Conservation (phyloP, 1,140 invertebrate genomes). For the Lordiphosa clarofinis region DNA sequence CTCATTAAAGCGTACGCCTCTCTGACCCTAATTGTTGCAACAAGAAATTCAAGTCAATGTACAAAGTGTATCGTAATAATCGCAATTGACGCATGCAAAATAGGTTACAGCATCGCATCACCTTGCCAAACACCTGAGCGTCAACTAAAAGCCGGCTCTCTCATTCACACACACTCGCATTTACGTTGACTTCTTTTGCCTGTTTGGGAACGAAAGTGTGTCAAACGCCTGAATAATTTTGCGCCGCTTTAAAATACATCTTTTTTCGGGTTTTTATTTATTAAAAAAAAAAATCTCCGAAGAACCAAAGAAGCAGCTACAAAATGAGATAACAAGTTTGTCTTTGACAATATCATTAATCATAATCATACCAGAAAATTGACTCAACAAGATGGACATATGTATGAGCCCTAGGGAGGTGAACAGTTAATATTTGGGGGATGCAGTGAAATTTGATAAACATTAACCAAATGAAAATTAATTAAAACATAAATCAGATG, state of each 20-base stretch:
- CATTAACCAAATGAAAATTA: slow-evolving; percentile 56
- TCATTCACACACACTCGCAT: slow-evolving; percentile 1
- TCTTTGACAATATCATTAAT: slow-evolving; percentile 35
- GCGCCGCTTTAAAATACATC: slow-evolving; percentile 39
- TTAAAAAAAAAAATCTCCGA: slow-evolving; percentile 8
- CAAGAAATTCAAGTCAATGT: slow-evolving; percentile 42
- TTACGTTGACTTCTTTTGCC: slow-evolving; percentile 18
- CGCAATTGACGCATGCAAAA: slow-evolving; percentile 61
- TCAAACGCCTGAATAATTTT: slow-evolving; percentile 73
- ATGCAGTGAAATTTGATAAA: slow-evolving; percentile 60
- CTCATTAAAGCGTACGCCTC: slow-evolving; percentile 17
- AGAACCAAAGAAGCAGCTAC: slow-evolving; percentile 29
- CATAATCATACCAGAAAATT: slow-evolving; percentile 40
- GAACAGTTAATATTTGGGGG: slow-evolving; percentile 57
- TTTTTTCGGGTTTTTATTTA: slow-evolving; percentile 41
- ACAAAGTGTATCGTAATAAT: slow-evolving; percentile 37
- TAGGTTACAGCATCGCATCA: slow-evolving; percentile 69
- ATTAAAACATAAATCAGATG: slow-evolving; percentile 65
- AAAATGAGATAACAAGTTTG: slow-evolving; percentile 67
- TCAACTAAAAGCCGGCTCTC: slow-evolving; percentile 27
- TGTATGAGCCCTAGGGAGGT: slow-evolving; percentile 31
- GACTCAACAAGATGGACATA: slow-evolving; percentile 21
- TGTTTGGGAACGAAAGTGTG: slow-evolving; percentile 61
- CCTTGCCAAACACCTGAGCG: slow-evolving; percentile 16
- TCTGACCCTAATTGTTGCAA: slow-evolving; percentile 65